phyloP scores from a whole-genome alignment of 1,140 invertebrate species.

The Amphibalanus amphitrite region DNA sequence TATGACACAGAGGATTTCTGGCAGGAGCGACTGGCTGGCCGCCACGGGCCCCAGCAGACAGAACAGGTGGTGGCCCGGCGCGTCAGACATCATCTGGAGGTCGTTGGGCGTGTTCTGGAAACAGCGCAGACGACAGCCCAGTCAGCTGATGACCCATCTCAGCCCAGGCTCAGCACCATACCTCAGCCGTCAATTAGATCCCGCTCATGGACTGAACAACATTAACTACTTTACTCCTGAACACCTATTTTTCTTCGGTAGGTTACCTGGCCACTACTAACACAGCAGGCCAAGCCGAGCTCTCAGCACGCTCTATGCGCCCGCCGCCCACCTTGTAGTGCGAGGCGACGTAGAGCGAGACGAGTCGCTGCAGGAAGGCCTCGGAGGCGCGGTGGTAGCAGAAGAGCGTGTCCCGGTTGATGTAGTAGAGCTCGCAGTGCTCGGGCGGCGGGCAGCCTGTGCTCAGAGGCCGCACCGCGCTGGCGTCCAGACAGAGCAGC shows the following conservation, averaged over 20 bases:
- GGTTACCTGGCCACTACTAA: no score
- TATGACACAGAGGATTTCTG: no score
- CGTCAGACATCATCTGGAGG: conserved; percentile 95
- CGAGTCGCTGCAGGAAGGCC: conserved; percentile 75
- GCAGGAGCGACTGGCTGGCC: no score
- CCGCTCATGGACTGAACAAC: no score
- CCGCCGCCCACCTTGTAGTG: conserved; percentile 99
- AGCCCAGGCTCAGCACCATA: no score
- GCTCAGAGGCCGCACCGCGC: conserved; percentile 33
- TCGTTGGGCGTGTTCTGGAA: conserved; percentile 92
- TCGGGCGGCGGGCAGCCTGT: conserved; percentile 72
- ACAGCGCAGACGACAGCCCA: conserved; percentile 10
- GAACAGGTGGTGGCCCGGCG: conserved; percentile 94
- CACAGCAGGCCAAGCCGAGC: no score
- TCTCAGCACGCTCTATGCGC: conserved; percentile 94
- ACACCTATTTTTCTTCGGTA: no score
- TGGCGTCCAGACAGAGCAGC: conserved; percentile 78
- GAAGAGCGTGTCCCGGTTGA: conserved; percentile 88
- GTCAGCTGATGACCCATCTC: no score
- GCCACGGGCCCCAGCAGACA: conserved; percentile 74
- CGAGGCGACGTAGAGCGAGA: conserved; percentile 86
- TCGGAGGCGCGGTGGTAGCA: conserved; percentile 80
- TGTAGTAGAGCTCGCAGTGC: conserved; percentile 75
- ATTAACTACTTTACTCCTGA: no score
- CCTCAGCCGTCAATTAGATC: no score